phyloP scores from a whole-genome alignment of 1,140 invertebrate species.

The Nasonia giraulti region DNA sequence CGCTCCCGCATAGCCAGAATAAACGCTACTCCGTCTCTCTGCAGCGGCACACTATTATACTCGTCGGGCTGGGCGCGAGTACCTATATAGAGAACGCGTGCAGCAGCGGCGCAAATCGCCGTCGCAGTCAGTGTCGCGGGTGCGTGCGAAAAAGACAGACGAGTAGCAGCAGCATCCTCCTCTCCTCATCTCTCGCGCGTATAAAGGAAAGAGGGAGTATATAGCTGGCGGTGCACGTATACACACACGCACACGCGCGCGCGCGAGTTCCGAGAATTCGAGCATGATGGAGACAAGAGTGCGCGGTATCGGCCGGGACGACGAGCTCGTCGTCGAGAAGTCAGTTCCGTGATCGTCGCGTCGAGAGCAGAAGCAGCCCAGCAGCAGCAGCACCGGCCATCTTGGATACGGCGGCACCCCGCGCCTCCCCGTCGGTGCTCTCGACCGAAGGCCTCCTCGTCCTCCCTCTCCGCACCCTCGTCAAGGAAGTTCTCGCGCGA shows the following conservation, averaged over 20 bases:
- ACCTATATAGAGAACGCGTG: neutral
- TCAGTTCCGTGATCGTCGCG: neutral
- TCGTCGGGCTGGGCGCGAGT: constrained; percentile 1
- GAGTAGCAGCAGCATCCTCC: neutral
- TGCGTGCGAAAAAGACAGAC: constrained; percentile 5
- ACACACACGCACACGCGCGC: neutral
- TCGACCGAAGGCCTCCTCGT: neutral
- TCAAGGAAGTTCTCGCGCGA: neutral
- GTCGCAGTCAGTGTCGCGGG: neutral
- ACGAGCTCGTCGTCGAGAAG: constrained; percentile 12
- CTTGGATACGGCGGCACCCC: constrained; percentile 23
- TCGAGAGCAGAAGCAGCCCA: neutral
- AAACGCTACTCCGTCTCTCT: too few species aligned
- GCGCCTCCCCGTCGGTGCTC: neutral
- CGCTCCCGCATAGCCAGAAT: too few species aligned
- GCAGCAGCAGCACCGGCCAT: constrained; percentile 28
- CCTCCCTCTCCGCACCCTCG: neutral
- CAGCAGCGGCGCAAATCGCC: neutral
- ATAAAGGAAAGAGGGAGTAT: neutral
- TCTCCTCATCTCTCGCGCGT: neutral
- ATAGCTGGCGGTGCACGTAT: neutral
- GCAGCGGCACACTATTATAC: too few species aligned
- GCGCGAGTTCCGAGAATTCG: too few species aligned
- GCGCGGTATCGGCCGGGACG: neutral
- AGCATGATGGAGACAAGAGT: neutral